Conservation (phyloP, 2,797 vertebrate genomes). For the Trachops cirrhosus region DNA sequence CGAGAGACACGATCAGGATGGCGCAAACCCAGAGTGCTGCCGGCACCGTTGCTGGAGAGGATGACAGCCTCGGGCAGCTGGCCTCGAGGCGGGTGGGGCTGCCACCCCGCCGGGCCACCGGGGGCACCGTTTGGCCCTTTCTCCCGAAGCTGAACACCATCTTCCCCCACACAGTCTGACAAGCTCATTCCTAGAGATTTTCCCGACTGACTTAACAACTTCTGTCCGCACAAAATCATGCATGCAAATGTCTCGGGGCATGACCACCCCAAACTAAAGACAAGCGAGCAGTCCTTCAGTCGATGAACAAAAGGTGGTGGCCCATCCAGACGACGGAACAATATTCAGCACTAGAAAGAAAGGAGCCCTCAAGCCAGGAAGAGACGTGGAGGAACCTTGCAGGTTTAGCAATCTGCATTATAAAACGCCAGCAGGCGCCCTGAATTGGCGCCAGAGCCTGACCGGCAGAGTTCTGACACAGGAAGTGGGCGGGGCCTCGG, state of each 20-base stretch:
- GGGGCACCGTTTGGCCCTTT: not conserved
- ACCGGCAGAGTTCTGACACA: not conserved
- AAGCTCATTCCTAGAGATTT: not conserved
- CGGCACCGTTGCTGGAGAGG: not conserved
- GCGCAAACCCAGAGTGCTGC: no score
- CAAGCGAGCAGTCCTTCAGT: not conserved
- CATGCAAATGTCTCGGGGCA: not conserved
- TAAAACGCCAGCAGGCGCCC: not conserved
- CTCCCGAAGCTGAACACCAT: not conserved
- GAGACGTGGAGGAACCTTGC: not conserved
- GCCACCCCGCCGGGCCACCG: fast-evolving
- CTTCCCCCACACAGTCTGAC: not conserved
- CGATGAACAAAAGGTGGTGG: not conserved
- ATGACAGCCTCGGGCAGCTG: fast-evolving
- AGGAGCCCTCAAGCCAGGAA: not conserved
- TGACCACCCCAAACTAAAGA: not conserved
- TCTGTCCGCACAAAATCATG: not conserved
- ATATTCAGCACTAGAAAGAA: not conserved
- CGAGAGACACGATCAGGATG: no score
- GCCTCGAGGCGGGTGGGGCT: not conserved
- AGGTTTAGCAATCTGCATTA: not conserved
- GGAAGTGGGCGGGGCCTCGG: not conserved
- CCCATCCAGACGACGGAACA: not conserved
- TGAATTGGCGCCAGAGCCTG: no score
- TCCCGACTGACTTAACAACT: not conserved